These are phyloP conservation scores for Corapipo altera DNA, from an alignment of 2,113 vertebrate species.

Conservation along the genomic window DNA sequence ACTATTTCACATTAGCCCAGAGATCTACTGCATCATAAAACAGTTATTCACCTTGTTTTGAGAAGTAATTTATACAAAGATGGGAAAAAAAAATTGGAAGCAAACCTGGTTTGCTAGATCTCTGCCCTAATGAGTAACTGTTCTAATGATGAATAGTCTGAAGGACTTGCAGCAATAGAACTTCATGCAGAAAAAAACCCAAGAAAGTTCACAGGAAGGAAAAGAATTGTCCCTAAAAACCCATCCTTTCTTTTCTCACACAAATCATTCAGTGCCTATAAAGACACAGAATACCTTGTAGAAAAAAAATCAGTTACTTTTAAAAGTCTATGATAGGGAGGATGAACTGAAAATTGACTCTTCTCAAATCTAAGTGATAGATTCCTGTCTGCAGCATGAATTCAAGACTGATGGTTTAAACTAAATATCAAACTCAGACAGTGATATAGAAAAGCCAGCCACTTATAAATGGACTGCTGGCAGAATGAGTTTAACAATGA, in stretches of 20 bases:
- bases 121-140: not conserved
- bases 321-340: not conserved
- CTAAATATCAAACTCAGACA: not conserved
- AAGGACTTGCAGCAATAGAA: not conserved
- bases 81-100: not conserved
- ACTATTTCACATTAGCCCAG: not conserved
- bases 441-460: not conserved
- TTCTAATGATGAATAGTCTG: not conserved
- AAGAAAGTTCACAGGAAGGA: not conserved
- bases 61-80: not conserved
- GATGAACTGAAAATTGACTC: not conserved
- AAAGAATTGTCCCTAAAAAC: not conserved
- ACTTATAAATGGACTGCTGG: not conserved
- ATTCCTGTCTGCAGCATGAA: fast-evolving
- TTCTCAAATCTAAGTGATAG: not conserved
- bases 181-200: not conserved
- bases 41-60: not conserved
- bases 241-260: not conserved
- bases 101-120: not conserved
- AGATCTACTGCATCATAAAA: not conserved
- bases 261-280: not conserved
- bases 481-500: not conserved
- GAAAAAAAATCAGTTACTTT: not conserved
- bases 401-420: not conserved
- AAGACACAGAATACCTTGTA: not conserved